Percentiles rank a stretch among this genome's conserved stretches.
Conservation (phyloP, 2,113 vertebrate species). For the Trinectes maculatus region DNA sequence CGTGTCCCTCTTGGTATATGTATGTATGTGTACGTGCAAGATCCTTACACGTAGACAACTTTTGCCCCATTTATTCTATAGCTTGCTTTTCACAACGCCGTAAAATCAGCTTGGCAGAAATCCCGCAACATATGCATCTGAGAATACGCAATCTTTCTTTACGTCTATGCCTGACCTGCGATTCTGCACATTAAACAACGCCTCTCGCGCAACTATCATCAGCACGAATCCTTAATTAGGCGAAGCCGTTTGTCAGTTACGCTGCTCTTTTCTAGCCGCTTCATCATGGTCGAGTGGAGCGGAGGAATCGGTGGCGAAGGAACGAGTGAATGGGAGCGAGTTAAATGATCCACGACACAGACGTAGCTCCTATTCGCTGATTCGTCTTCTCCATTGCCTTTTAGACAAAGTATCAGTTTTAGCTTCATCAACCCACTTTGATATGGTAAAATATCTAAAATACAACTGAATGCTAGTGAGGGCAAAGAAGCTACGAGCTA, state of each 20-base stretch:
- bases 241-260: conserved; percentile 66
- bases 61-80: neutral
- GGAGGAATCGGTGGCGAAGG: conserved; percentile 32
- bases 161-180: conserved; percentile 34
- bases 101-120: conserved; percentile 4
- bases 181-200: conserved; percentile 8
- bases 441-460: conserved; percentile 37
- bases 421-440: conserved; percentile 59
- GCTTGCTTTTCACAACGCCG: neutral
- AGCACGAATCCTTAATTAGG: conserved; percentile 65
- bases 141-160: conserved; percentile 16
- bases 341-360: conserved; percentile 65
- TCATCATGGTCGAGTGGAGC: conserved; percentile 62
- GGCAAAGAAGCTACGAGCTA: conserved; percentile 60
- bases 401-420: conserved; percentile 65
- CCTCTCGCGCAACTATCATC: conserved; percentile 31
- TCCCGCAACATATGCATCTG: neutral
- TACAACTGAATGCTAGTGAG: conserved; percentile 31
- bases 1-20: too few relatives aligned
- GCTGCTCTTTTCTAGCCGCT: conserved; percentile 50
- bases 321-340: conserved; percentile 37
- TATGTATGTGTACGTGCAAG: neutral
- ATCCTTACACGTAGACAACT: neutral
- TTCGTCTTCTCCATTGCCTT: conserved; percentile 65
- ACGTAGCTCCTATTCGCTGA: conserved; percentile 45